Evolutionary conservation across 2,113 vertebrate species (phyloP), one percentile per base, ranked within the genome.

Genomic region (Phrynosoma platyrhinos): DNA sequence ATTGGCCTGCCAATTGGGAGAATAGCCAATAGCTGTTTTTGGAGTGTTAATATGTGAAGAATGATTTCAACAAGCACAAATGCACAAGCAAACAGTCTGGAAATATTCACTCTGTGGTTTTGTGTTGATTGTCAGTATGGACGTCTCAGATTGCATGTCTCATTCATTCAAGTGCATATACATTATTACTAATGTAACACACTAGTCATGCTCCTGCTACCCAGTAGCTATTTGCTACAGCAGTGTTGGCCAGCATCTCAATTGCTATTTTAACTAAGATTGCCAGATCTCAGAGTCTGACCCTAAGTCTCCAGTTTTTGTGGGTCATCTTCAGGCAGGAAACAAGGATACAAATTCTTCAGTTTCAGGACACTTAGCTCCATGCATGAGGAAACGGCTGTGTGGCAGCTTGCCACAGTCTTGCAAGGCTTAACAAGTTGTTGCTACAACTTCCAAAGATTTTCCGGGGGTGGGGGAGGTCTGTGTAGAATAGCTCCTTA

Each of bases 31-130:
- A 69, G 68, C 82, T 36, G 83, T 64, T 64, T 77, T 20, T 76
- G 74, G 23, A 78, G 14, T 77, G 58, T 85, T 36, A 64, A 85
- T 77, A 68, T 85, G 55, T 78, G 84, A 47, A 47, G 77, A 66
- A 25, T 85, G 36, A 78, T 85, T 78, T 66, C 40, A 85, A 36
- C 27, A 78, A n/a, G 30, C 55, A 85, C 72, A 85, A 78, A 85
- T 66, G 8, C 36, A 77, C 36, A 85, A 64, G 23, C 25, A 30
- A 85, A 85, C 77, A 14, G 18, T 66, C 58, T 68, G 27, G 27
- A 86, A 78, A 86, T n/a, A n/a, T 79, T 7, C 16, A 25, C 58
- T 62, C 40, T 75, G 40, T 58, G 20, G 18, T 40, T 82, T 74
- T 87, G 14, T 72, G 62, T 32, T 69, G 68, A 76, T 76, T 80